Evolutionary conservation across 2,797 vertebrate genomes (phyloP).

Genomic region (Heliangelus exortis): DNA sequence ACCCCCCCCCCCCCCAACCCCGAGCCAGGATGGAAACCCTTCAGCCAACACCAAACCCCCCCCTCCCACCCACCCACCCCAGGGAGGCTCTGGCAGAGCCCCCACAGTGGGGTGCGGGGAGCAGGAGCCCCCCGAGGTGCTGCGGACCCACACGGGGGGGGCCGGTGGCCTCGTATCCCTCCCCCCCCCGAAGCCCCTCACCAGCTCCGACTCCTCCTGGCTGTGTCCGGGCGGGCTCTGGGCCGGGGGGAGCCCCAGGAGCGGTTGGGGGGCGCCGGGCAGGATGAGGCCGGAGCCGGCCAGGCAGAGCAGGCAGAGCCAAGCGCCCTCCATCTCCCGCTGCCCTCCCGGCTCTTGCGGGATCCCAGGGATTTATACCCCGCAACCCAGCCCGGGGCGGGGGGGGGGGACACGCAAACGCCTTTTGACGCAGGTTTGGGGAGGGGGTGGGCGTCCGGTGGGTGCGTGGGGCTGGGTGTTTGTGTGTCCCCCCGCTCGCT

Average conservation of each 20-base stretch:
- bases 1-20: too few relatives aligned
- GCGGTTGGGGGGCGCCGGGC: slow-evolving; percentile 27
- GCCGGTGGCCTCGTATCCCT: rapidly evolving
- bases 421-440: background rate
- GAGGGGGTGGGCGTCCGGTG: too few relatives aligned
- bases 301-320: slow-evolving; percentile 75
- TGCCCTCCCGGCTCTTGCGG: too few relatives aligned
- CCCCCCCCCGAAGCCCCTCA: slow-evolving; percentile 47
- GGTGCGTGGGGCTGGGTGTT: too few relatives aligned
- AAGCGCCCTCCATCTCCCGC: slow-evolving; percentile 75
- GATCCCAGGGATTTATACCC: too few relatives aligned
- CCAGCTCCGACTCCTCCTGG: slow-evolving; percentile 85
- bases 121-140: background rate
- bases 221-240: slow-evolving; percentile 75
- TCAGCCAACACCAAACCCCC: rapidly evolving
- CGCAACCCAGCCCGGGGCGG: too few relatives aligned
- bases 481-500: too few relatives aligned
- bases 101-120: rapidly evolving
- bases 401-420: background rate
- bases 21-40: background rate
- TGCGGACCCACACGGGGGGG: rapidly evolving
- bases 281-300: slow-evolving; percentile 77
- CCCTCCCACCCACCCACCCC: background rate
- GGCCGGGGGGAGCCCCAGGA: too few relatives aligned
- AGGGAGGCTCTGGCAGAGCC: background rate